Base-by-base conservation (phyloP, 1,140 invertebrate genomes). In the Drosophila lowei region DNA sequence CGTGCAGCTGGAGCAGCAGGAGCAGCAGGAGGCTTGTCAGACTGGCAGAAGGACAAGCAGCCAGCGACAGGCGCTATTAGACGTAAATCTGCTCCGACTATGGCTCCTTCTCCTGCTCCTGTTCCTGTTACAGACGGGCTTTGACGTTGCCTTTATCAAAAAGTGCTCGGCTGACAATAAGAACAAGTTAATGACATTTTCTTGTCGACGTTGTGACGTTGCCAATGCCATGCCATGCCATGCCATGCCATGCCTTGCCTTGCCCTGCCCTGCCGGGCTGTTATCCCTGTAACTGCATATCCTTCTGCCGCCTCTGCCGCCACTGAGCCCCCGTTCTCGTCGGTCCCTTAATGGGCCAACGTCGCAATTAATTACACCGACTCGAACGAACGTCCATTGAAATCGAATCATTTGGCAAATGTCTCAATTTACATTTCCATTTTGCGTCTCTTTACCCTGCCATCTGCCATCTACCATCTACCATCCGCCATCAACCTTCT, bases 171-270 rank as follows among this genome's bases (percentile, higher is more conserved):
- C 77, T 76, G 78, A 83, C 83, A 83, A 88, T 88, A 83, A 88
- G 83, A 79, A 88, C 83, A 88, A 88, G 78, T 88, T 88, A 88
- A 88, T 88, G 83, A 88, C 84, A 88, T 88, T 88, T 88, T 88
- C 78, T 79, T 88, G 80, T 85, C 80, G 62, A 77, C 72, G 76
- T 77, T 72, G 70, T 66, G 30, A 56, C 49, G 50, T 38, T 50
- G 67, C 38, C 11, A 42, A 9, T 61, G 8, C 28, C 48, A 13
- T 34, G 34, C 34, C 34, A 3, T 34, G 3, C 34, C 9, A 1
- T 11, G 5, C 23, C 53, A 41, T 42, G 23, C 53, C 16, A 9
- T 38, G 8, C 23, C 53, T 41, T 42, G 23, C 53, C 16, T n/a
- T 49, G 23, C 47, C 46, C 34, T 50, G 60, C 34, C 34, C 3